Evolutionary conservation across 1,140 invertebrate genomes (phyloP), one percentile per base, ranked within the genome.

Genomic region (Ganaspis sp.): DNA sequence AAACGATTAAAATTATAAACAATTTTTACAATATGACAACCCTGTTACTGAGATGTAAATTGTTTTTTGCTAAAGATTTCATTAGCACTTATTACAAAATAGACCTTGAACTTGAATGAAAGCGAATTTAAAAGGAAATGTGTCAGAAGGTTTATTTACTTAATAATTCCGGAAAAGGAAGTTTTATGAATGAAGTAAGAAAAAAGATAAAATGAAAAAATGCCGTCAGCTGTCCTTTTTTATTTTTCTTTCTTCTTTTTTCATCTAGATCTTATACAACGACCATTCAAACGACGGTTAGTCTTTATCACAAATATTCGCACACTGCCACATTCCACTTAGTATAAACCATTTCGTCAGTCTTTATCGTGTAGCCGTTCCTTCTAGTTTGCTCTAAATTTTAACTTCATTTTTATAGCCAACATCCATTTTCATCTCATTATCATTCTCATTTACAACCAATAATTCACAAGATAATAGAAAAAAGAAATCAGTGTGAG

Each of bases 221-320:
- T 49, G 15, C n/a, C 12, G n/a, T 15, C 17, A 17, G 1, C 9
- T 70, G 17, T 40, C 15, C 40, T 70, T 70, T n/a, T 64, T n/a
- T 74, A n/a, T 40, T 12, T 42, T 64, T 17, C 21, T 29, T 34
- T 73, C 49, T 58, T 11, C n/a, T 73, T 3, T 40, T 12, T 58
- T 4, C 29, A 12, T 58, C 15, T 37, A 26, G 19, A 21, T n/a
- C 71, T 53, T 38, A 42, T 38, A 54, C 49, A 37, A 12, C 8
- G 19, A 37, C 34, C 49, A 53, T 53, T 15, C 49, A 53, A 29
- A 40, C 15, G 72, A 37, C 58, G 58, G 58, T 64, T 64, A 6
- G 70, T 74, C 17, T 38, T 74, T 74, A 74, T 74, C 73, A 40
- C 29, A 40, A 40, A 53, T 73, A 54, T 73, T 34, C 49, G 26